phyloP scores from a whole-genome alignment of 2,113 vertebrate genomes.

The Proteles cristata region DNA sequence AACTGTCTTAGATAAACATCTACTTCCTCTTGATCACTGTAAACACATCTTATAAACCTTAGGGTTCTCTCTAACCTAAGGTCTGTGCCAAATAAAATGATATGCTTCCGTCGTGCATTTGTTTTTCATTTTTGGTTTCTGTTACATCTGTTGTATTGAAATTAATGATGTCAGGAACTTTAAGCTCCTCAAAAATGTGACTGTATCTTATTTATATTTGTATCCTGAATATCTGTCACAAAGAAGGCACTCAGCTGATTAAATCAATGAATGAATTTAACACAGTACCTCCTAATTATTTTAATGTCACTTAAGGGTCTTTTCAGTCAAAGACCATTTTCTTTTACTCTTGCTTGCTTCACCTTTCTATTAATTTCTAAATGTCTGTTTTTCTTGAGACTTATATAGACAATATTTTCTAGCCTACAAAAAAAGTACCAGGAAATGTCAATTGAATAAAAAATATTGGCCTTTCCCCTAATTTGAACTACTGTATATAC shows the following conservation, averaged over 20 bases:
- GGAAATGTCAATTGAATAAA: constrained; percentile 30
- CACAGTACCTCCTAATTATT: neutral
- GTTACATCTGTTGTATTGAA: neutral
- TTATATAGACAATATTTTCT: neutral
- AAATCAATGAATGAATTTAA: constrained; percentile 4
- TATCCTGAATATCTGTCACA: neutral
- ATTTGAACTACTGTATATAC: neutral
- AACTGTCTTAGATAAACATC: neutral
- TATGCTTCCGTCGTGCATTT: neutral
- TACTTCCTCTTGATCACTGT: neutral
- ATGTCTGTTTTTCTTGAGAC: constrained; percentile 16
- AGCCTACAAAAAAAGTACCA: neutral
- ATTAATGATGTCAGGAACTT: neutral
- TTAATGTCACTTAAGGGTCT: neutral
- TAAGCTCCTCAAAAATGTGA: neutral
- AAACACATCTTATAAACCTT: neutral
- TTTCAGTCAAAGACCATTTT: neutral
- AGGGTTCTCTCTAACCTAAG: neutral
- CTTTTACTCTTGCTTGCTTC: neutral
- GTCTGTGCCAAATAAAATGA: neutral
- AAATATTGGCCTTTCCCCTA: neutral
- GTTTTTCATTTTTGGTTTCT: neutral
- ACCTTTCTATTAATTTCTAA: constrained; percentile 33
- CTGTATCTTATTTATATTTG: neutral
- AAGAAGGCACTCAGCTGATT: constrained; percentile 3